phyloP scores from a whole-genome alignment of 2,113 vertebrate species.

The Brachionichthys hirsutus region DNA sequence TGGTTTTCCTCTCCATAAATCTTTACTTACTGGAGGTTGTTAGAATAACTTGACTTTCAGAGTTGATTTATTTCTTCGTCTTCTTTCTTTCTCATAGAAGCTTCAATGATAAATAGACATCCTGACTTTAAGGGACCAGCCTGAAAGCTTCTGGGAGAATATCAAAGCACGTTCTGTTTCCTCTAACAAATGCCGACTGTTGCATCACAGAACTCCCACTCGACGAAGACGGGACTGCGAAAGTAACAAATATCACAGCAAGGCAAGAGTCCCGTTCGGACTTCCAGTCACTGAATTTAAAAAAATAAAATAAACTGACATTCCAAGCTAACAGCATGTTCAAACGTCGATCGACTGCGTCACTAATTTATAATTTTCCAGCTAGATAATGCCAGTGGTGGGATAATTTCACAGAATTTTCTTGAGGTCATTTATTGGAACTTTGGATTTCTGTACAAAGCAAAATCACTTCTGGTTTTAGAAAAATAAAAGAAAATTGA shows the following conservation, averaged over 20 bases:
- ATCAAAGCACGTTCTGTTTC: conserved; percentile 15
- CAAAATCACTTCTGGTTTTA: conserved; percentile 5
- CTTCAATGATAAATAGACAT: conserved; percentile 26
- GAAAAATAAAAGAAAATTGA: not conserved
- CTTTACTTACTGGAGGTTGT: too few species aligned
- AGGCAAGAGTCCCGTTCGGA: conserved; percentile 25
- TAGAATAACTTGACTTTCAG: too few species aligned
- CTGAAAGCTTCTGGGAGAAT: conserved; percentile 30
- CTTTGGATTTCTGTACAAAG: not conserved
- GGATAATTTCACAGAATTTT: conserved; percentile 13
- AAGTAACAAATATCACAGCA: conserved; percentile 28
- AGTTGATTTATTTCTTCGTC: not conserved
- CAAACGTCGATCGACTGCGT: conserved; percentile 5
- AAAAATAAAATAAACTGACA: conserved; percentile 29
- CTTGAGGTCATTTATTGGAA: not conserved
- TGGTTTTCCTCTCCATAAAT: too few species aligned
- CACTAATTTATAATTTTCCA: conserved; percentile 22
- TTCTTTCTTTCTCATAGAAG: conserved; percentile 2
- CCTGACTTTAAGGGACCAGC: conserved; percentile 14
- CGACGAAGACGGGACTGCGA: conserved; percentile 17
- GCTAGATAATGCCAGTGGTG: conserved; percentile 18
- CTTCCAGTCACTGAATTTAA: conserved; percentile 40
- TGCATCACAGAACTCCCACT: conserved; percentile 18
- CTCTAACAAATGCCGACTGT: conserved; percentile 23
- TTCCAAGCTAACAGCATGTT: conserved; percentile 33